Base-by-base conservation (phyloP, 2,797 vertebrate genomes). In the Acanthiza pusilla region DNA sequence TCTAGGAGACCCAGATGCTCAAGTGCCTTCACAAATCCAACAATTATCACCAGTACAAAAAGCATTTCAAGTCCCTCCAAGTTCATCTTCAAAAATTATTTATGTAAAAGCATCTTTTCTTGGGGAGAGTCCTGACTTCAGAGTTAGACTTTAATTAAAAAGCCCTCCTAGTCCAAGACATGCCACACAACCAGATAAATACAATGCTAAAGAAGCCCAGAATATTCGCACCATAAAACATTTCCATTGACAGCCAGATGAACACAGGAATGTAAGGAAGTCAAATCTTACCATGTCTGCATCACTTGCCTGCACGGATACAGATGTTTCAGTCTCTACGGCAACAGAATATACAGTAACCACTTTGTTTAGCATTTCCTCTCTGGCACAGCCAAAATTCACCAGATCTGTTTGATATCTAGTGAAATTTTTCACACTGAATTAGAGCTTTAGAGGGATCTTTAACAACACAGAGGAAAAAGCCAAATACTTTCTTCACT, bases 241-340 rank as follows among this genome's bases (percentile, higher is more conserved):
- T 95, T 96, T 94, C 96, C 85, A 97, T 89, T 97, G 97, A 96
- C 96, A 97, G 96, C 94, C 92, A 92, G 95, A 97, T 50, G 93
- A 97, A 97, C 91, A 89, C 45, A 94, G 91, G 87, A 97, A 97
- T 68, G 91, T 72, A 93, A 97, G 97, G 96, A 97, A 97, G 96
- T 97, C 96, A 97, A 93, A 94, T 94, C 96, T 97, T 97, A 97
- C 97, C 95, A 96, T 95, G 97, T 96, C 96, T 97, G 97, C 97
- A 97, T 97, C 96, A 96, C 97, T 97, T 91, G 96, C 97, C 94
- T 97, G 97, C 96, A 91, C 29, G 91, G 95, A 97, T 97, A 97
- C 97, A 97, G 97, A 97, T 97, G 97, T 97, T 96, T 96, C 96
- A 96, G 97, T 97, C 96, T 96, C 97, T 97, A 97, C 92, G 96